Percentiles rank a stretch among this genome's conserved stretches.
phyloP scores from a whole-genome alignment of 2,113 vertebrate genomes.

The Boulengeromyrus knoepffleri region DNA sequence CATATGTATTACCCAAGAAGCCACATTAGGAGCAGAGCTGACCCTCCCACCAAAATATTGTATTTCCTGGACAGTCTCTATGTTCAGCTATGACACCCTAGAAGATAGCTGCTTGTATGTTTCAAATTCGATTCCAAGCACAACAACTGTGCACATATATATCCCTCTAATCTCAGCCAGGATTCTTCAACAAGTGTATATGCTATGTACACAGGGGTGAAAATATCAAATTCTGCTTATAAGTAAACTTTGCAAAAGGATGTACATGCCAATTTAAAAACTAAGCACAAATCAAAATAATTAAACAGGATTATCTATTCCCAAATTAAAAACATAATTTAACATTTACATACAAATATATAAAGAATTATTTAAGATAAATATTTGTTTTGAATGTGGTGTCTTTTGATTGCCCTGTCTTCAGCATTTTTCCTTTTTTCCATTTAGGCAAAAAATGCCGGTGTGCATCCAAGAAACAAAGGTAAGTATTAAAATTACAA shows the following conservation, averaged over 20 bases:
- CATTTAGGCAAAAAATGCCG: slow-evolving; percentile 67
- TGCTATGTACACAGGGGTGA: not conserved
- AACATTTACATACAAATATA: not conserved
- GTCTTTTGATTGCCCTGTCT: not conserved
- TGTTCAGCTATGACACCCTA: not conserved
- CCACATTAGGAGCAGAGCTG: not conserved
- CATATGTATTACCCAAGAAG: not conserved
- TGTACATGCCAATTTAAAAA: not conserved
- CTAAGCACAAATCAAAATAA: not conserved
- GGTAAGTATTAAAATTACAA: slow-evolving; percentile 42
- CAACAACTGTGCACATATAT: not conserved
- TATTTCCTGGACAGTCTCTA: not conserved
- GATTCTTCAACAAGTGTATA: not conserved
- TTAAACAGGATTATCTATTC: not conserved
- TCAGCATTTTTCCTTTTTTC: not conserved
- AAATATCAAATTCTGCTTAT: not conserved
- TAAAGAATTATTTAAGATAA: not conserved
- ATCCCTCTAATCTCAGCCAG: not conserved
- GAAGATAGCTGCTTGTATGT: not conserved
- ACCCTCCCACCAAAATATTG: not conserved
- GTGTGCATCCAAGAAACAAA: slow-evolving; percentile 69
- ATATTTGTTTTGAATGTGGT: not conserved
- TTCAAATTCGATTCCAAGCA: not conserved
- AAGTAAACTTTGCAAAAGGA: not conserved
- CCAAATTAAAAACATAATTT: not conserved